Evolutionary conservation across 2,797 vertebrate species (phyloP), one percentile per base, ranked within the genome.

Genomic region (Steatocranus sp.): DNA sequence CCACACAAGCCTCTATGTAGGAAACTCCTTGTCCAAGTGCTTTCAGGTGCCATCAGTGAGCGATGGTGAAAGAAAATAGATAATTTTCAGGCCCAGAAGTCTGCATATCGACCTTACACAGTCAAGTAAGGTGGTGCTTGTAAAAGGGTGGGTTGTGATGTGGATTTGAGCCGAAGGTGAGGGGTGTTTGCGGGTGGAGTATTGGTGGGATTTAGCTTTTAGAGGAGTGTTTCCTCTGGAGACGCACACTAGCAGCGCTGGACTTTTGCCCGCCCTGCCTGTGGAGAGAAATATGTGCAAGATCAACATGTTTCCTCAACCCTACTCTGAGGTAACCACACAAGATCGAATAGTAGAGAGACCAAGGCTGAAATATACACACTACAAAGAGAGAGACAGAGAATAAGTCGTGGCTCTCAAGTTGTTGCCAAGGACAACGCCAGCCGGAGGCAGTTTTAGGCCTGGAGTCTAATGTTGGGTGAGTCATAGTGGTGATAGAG

Each of bases 21-120:
- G 11, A 32, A 51, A 49, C 58, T 92, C 91, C 87, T 90, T 48
- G 93, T 96, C 91, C 96, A 90, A 89, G 89, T 93, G 95, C 85
- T 90, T 76, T 91, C 91, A 94, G 94, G 95, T 77, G 83, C 89
- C 86, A 93, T 95, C 96, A 94, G 92, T 91, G 54, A 34, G 36
- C 49, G 7, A 66, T 17, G 43, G 27, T 25, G 74, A 70, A 90
- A 86, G 49, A 87, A 76, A 66, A 85, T 70, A 70, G 86, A 83
- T 86, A 15, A 79, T 87, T 86, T 86, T 61, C 38, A 81, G 85
- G 86, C 73, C 34, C 36, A 58, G 53, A 83, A 81, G 75, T 80
- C 53, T 89, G 56, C 73, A 23, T 79, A 78, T 86, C 18, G 54
- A 86, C 87, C 77, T 70, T 84, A 80, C 81, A 66, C 83, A 9